Conservation (phyloP, 2,113 vertebrate genomes). For the Thomomys bottae region DNA sequence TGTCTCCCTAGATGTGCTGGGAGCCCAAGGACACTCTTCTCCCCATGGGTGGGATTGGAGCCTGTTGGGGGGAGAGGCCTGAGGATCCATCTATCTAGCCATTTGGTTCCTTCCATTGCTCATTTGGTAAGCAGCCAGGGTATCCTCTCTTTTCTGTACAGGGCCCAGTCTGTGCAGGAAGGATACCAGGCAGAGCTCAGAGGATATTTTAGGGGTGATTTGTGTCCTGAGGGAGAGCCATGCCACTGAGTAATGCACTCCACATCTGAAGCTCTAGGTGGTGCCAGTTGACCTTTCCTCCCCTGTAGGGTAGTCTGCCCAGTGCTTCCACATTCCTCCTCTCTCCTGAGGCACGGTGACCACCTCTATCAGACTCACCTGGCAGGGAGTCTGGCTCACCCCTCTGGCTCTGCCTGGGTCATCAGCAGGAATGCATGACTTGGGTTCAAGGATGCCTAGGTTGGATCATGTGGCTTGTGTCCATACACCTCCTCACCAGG, state of each 20-base stretch:
- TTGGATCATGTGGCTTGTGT: not conserved
- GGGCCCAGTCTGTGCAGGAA: not conserved
- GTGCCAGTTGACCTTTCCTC: not conserved
- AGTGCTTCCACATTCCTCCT: constrained; percentile 41
- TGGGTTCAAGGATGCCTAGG: not conserved
- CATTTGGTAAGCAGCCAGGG: not conserved
- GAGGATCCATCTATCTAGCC: not conserved
- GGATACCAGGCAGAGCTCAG: not conserved
- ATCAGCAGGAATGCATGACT: not conserved
- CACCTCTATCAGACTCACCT: not conserved
- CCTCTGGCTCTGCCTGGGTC: not conserved
- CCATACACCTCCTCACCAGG: not conserved
- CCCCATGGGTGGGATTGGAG: not conserved
- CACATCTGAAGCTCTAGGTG: not conserved
- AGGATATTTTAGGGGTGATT: not conserved
- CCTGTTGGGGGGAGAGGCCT: not conserved
- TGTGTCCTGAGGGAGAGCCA: not conserved
- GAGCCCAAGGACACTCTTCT: not conserved
- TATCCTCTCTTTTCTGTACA: not conserved
- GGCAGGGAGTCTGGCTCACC: not conserved
- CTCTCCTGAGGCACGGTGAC: not conserved
- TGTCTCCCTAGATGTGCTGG: not conserved
- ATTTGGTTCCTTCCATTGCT: not conserved
- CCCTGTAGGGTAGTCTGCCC: not conserved
- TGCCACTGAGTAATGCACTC: not conserved